phyloP scores from a whole-genome alignment of 2,888 invertebrate species.

The Apodemia zela region DNA sequence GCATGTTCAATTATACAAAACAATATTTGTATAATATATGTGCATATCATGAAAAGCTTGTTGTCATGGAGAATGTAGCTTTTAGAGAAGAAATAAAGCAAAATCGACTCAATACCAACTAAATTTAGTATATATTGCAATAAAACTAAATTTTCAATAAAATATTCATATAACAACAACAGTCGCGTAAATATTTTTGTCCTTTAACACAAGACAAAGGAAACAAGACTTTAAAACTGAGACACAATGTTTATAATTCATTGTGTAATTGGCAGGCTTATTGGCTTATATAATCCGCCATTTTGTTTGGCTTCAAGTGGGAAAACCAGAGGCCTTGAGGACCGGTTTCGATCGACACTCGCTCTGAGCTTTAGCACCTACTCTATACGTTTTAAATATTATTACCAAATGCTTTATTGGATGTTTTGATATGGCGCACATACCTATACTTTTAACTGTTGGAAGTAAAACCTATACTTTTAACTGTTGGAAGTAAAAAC shows the following conservation, averaged over 20 bases:
- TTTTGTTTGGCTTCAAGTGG: slow-evolving; percentile 51
- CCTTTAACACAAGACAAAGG: not conserved
- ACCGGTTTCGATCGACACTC: slow-evolving; percentile 57
- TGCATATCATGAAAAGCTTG: not conserved
- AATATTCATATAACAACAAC: slow-evolving; percentile 15
- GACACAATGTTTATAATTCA: slow-evolving; percentile 21
- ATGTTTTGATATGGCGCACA: slow-evolving; percentile 1
- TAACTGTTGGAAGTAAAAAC: not conserved
- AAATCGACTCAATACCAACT: slow-evolving; percentile 4
- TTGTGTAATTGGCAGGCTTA: slow-evolving; percentile 17
- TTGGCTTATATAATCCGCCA: slow-evolving; percentile 43
- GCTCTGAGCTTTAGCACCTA: slow-evolving; percentile 37
- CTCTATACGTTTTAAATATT: slow-evolving; percentile 5
- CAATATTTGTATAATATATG: not conserved
- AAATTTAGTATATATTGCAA: slow-evolving; percentile 8
- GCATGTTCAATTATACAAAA: not conserved
- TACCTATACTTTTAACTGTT: not conserved
- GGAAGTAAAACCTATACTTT: not conserved
- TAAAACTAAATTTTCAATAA: slow-evolving; percentile 9
- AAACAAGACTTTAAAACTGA: not conserved
- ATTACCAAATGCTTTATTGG: not conserved
- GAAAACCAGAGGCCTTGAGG: slow-evolving; percentile 72
- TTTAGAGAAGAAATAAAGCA: not conserved
- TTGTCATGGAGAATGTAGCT: slow-evolving; percentile 8
- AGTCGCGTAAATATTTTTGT: slow-evolving; percentile 8